These are phyloP conservation scores for Caradrina clavipalpis DNA, from an alignment of 2,888 invertebrate genomes.

Conservation along the genomic window DNA sequence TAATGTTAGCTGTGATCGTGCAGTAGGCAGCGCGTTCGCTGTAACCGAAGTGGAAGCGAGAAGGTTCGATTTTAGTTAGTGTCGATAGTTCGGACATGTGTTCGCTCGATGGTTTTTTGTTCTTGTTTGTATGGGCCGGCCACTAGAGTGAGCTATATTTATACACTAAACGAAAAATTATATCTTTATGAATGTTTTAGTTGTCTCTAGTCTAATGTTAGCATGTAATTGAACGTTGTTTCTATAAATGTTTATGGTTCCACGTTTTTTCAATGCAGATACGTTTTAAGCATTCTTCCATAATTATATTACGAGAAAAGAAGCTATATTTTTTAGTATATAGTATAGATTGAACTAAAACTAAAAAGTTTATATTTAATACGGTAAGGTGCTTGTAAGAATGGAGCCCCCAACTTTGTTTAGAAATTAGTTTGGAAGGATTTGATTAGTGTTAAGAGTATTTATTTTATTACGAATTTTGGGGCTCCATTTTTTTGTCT, in stretches of 20 bases:
- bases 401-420: slow-evolving; percentile 78
- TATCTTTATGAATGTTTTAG: slow-evolving; percentile 83
- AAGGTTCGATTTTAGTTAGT: slow-evolving; percentile 80
- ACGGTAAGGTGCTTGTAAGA: slow-evolving; percentile 84
- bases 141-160: slow-evolving; percentile 80
- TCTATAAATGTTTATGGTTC: slow-evolving; percentile 69
- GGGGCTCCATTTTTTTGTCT: slow-evolving; percentile 76
- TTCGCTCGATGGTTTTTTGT: slow-evolving; percentile 79
- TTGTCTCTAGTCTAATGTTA: slow-evolving; percentile 89
- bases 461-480: slow-evolving; percentile 80
- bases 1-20: slow-evolving; percentile 29
- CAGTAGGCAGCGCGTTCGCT: slow-evolving; percentile 51
- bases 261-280: slow-evolving; percentile 75
- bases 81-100: slow-evolving; percentile 68
- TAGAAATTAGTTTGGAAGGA: slow-evolving; percentile 81
- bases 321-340: slow-evolving; percentile 84
- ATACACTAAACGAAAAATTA: slow-evolving; percentile 74
- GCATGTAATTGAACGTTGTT: slow-evolving; percentile 72
- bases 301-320: slow-evolving; percentile 78
- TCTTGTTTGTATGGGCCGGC: slow-evolving; percentile 77
- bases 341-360: slow-evolving; percentile 75
- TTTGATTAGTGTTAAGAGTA: slow-evolving; percentile 86
- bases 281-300: slow-evolving; percentile 85
- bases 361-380: slow-evolving; percentile 71
- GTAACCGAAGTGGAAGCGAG: slow-evolving; percentile 75